Conservation (phyloP, 1,140 invertebrate species). For the Mactra quadrangularis region DNA sequence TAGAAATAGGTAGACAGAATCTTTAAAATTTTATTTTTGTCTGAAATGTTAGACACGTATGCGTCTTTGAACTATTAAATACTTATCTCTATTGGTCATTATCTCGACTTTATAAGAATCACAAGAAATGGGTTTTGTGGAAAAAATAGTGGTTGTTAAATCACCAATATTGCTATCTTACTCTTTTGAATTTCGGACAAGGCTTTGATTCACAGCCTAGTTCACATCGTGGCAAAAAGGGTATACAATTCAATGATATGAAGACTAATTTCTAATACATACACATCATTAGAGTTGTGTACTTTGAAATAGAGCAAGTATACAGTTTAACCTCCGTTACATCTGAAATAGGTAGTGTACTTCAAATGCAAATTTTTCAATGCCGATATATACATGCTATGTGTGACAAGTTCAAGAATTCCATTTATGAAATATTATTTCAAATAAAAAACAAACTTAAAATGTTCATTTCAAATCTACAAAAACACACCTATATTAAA, state of each 20-base stretch:
- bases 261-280: not conserved
- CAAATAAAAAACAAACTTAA: conserved; percentile 3
- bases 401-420: not conserved
- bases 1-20: not conserved
- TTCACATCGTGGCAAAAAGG: conserved; percentile 7
- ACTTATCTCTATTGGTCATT: conserved; percentile 8
- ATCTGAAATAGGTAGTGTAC: conserved; percentile 18
- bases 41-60: not conserved
- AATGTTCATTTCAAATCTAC: conserved; percentile 19
- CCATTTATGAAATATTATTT: conserved; percentile 22
- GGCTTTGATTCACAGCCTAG: not conserved
- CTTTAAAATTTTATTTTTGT: conserved; percentile 6
- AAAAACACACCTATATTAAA: conserved; percentile 9
- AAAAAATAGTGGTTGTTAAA: conserved; percentile 8
- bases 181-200: conserved; percentile 25
- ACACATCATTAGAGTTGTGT: not conserved
- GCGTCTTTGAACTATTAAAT: not conserved
- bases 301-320: conserved; percentile 17
- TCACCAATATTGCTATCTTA: conserved; percentile 13
- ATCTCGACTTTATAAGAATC: conserved; percentile 22
- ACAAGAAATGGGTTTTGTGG: not conserved
- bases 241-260: conserved; percentile 13
- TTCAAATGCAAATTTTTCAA: conserved; percentile 7
- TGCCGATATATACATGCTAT: conserved; percentile 18
- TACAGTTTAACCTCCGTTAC: conserved; percentile 27